These are phyloP conservation scores for Pseudonaja textilis DNA, from an alignment of 2,113 vertebrate genomes.

Conservation along the genomic window DNA sequence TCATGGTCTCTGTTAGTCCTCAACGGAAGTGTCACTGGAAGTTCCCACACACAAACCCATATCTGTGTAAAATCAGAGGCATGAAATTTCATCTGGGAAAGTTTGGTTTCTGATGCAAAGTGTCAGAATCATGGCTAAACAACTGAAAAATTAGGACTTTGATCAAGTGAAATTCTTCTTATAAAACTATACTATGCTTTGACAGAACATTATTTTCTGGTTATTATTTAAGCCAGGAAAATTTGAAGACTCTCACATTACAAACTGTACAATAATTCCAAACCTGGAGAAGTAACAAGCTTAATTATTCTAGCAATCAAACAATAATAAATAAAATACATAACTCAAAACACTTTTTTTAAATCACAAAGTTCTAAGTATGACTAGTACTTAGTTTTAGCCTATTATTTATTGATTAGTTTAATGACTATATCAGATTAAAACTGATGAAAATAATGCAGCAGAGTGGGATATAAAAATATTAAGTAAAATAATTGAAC, in stretches of 20 bases:
- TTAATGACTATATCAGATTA: not conserved
- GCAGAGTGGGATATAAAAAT: not conserved
- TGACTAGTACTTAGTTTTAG: not conserved
- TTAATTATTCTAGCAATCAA: not conserved
- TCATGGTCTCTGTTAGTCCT: too few relatives aligned
- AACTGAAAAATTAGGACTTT: not conserved
- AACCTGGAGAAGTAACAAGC: not conserved
- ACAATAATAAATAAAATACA: not conserved
- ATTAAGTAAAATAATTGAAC: not conserved
- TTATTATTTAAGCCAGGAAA: not conserved
- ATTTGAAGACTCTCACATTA: not conserved
- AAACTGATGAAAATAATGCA: not conserved
- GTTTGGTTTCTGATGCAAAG: not conserved
- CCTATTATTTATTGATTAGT: not conserved
- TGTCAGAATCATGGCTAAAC: not conserved
- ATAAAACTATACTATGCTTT: not conserved
- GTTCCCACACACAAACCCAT: too few relatives aligned
- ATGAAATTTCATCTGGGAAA: not conserved
- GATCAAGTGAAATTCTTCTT: not conserved
- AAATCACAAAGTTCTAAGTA: not conserved
- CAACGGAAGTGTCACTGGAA: too few relatives aligned
- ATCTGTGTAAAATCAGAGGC: not conserved
- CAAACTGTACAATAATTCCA: not conserved
- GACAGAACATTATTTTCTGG: not conserved
- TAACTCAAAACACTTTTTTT: not conserved